These are phyloP conservation scores for Atrichornis clamosus DNA, from an alignment of 2,113 vertebrate species.

Conservation along the genomic window DNA sequence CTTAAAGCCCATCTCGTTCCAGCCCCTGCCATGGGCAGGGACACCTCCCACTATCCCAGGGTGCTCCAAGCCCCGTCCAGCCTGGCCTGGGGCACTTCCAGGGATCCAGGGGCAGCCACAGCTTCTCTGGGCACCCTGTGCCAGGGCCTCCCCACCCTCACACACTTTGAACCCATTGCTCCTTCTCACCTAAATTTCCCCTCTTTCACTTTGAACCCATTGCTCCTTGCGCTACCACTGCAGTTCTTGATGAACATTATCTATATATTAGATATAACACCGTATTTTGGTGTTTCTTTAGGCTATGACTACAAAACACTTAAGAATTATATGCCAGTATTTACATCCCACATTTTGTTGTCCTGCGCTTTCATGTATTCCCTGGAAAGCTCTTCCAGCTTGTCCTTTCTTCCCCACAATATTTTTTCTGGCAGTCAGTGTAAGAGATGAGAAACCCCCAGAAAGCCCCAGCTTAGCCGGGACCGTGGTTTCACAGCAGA, in stretches of 20 bases:
- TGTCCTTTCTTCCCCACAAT: not conserved
- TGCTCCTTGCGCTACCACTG: not conserved
- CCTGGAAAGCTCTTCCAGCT: not conserved
- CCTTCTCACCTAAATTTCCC: not conserved
- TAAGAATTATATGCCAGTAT: accelerated
- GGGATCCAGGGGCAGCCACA: not conserved
- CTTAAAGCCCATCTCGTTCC: not conserved
- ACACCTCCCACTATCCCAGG: not conserved
- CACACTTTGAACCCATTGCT: not conserved
- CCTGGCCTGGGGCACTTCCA: not conserved
- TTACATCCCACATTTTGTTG: not conserved
- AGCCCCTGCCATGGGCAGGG: not conserved
- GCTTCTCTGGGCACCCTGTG: not conserved
- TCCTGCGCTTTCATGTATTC: not conserved
- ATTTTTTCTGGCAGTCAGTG: not conserved
- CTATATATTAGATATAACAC: not conserved
- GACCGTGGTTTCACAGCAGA: accelerated
- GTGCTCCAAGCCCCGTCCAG: not conserved
- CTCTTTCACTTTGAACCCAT: not conserved
- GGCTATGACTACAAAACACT: accelerated
- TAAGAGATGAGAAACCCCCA: not conserved
- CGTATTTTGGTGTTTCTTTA: not conserved
- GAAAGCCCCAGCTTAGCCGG: not conserved
- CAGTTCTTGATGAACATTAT: not conserved
- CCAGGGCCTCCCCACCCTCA: not conserved